phyloP scores from a whole-genome alignment of 1,140 invertebrate genomes.

The Pogonomyrmex barbatus region DNA sequence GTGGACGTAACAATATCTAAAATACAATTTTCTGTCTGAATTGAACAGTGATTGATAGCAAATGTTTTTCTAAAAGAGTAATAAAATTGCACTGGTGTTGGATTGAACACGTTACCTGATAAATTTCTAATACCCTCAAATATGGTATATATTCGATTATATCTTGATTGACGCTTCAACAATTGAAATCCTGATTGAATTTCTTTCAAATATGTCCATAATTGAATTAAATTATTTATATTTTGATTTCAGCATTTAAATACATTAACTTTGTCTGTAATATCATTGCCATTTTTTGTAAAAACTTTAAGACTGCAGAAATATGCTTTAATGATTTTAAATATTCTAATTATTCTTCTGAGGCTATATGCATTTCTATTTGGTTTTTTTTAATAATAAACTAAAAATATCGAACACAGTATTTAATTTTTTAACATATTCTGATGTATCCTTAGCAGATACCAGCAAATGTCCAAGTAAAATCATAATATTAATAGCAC shows the following conservation, averaged over 20 bases:
- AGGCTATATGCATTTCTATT: not conserved
- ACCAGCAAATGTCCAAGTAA: not conserved
- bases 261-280: constrained; percentile 28
- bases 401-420: constrained; percentile 25
- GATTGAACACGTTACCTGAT: constrained; percentile 15
- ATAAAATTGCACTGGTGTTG: constrained; percentile 29
- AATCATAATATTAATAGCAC: not conserved
- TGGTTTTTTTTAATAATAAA: constrained; percentile 1
- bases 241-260: constrained; percentile 22
- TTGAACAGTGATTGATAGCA: constrained; percentile 3
- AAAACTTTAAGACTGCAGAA: constrained; percentile 11
- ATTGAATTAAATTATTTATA: constrained; percentile 12
- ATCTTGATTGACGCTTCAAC: constrained; percentile 3
- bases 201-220: constrained; percentile 18
- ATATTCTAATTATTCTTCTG: not conserved
- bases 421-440: constrained; percentile 28
- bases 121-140: constrained; percentile 17
- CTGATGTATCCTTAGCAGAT: constrained; percentile 34
- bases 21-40: constrained; percentile 24
- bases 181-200: constrained; percentile 7
- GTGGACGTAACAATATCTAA: not conserved
- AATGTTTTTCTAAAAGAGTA: constrained; percentile 14
- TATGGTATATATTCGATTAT: constrained; percentile 12
- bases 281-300: constrained; percentile 8
- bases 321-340: constrained; percentile 19